These are phyloP conservation scores for Margaritifera margaritifera DNA, from an alignment of 2,888 invertebrate genomes.

Conservation along the genomic window DNA sequence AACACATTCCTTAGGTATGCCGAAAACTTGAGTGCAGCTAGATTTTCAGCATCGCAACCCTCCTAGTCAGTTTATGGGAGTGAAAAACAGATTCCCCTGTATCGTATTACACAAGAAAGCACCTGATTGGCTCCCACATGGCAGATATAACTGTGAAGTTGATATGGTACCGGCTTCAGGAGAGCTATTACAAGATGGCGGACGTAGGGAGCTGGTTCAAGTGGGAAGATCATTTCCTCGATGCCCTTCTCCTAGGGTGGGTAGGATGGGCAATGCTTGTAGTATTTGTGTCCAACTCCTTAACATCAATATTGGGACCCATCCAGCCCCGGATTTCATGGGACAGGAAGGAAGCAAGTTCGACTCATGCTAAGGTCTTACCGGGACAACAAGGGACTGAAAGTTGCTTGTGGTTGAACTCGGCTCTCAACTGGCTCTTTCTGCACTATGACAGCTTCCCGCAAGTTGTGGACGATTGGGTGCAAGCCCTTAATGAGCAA, in stretches of 20 bases:
- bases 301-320: slow-evolving; percentile 65
- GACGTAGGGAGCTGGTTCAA: slow-evolving; percentile 64
- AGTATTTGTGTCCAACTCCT: slow-evolving; percentile 61
- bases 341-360: slow-evolving; percentile 41
- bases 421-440: slow-evolving; percentile 68
- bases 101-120: slow-evolving; percentile 55
- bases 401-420: slow-evolving; percentile 69
- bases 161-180: slow-evolving; percentile 70
- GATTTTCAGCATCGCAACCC: background rate
- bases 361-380: slow-evolving; percentile 26
- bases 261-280: slow-evolving; percentile 62
- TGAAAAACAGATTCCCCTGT: slow-evolving; percentile 50
- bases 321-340: slow-evolving; percentile 54
- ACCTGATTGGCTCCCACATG: slow-evolving; percentile 65
- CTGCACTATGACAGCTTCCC: slow-evolving; percentile 65
- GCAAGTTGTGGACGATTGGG: slow-evolving; percentile 71
- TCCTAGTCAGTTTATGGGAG: slow-evolving; percentile 62
- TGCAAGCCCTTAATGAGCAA: slow-evolving; percentile 72
- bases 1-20: too few species aligned
- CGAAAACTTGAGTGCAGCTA: too few species aligned
- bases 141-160: slow-evolving; percentile 70
- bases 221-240: slow-evolving; percentile 68
- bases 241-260: slow-evolving; percentile 69
- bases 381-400: slow-evolving; percentile 49
- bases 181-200: slow-evolving; percentile 69